These are phyloP conservation scores for Copsychus sechellarum DNA, from an alignment of 2,113 vertebrate species.

Conservation along the genomic window DNA sequence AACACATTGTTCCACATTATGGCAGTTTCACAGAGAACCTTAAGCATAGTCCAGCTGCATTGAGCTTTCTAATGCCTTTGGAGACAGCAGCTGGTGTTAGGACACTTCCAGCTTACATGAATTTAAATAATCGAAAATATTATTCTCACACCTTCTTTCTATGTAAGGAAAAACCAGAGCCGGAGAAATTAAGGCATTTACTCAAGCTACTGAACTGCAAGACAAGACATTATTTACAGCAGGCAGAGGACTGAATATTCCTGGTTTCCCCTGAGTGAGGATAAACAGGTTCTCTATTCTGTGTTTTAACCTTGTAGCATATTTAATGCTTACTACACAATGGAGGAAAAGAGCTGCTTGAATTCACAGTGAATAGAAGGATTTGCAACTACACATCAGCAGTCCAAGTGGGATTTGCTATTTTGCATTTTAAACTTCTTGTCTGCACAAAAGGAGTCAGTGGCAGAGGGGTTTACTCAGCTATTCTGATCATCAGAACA, in stretches of 20 bases:
- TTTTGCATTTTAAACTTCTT: constrained; percentile 15
- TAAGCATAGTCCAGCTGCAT: fast-evolving
- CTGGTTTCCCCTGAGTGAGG: neutral
- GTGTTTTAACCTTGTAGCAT: neutral
- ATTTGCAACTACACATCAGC: neutral
- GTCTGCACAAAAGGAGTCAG: neutral
- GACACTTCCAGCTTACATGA: neutral
- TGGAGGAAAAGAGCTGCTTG: neutral
- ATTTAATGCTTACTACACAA: neutral
- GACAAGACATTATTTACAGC: neutral
- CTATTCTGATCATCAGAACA: neutral
- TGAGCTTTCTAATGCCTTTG: neutral
- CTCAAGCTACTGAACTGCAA: neutral
- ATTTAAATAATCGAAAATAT: neutral
- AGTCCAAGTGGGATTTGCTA: neutral
- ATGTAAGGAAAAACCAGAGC: neutral
- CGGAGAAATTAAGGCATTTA: neutral
- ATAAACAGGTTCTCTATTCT: neutral
- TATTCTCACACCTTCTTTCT: neutral
- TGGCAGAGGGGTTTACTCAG: neutral
- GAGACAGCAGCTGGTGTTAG: neutral
- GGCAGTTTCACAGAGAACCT: neutral
- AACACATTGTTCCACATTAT: fast-evolving
- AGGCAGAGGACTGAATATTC: neutral
- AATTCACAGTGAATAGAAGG: neutral